These are phyloP conservation scores for Pteruthius melanotis DNA, from an alignment of 2,113 vertebrate genomes.

Conservation along the genomic window DNA sequence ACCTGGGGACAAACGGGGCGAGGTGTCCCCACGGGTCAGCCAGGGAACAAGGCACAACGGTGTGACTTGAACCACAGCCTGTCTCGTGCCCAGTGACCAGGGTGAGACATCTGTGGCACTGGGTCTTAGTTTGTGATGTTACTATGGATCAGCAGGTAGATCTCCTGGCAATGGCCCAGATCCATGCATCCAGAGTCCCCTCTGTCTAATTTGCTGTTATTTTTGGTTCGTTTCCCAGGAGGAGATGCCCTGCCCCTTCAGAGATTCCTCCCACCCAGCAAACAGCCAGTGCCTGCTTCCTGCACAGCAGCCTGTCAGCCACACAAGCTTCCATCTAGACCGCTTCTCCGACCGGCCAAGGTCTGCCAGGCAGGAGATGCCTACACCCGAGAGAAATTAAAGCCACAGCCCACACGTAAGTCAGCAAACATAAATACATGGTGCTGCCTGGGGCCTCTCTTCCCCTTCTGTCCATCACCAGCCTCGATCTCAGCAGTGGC, in stretches of 20 bases:
- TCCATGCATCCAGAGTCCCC: neutral
- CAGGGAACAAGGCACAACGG: neutral
- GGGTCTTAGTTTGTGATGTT: neutral
- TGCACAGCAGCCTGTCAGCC: neutral
- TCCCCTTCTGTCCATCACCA: neutral
- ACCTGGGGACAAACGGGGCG: rapidly evolving
- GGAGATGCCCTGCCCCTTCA: conserved; percentile 74
- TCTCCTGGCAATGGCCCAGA: neutral
- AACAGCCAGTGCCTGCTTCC: neutral
- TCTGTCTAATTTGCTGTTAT: neutral
- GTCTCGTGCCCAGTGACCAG: neutral
- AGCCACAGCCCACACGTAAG: conserved; percentile 79
- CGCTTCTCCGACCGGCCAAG: conserved; percentile 78
- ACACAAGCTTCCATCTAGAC: conserved; percentile 1
- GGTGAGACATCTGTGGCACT: neutral
- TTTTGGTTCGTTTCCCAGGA: conserved; percentile 54
- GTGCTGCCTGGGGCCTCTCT: neutral
- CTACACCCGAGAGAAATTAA: conserved; percentile 83
- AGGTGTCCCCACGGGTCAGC: neutral
- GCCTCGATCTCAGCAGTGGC: neutral
- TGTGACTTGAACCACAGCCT: neutral
- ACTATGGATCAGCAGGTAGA: neutral
- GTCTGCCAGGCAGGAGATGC: conserved; percentile 81
- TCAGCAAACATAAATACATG: neutral
- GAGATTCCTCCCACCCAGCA: conserved; percentile 60